Base-by-base conservation (phyloP, 2,113 vertebrate genomes). In the Pelobates fuscus region DNA sequence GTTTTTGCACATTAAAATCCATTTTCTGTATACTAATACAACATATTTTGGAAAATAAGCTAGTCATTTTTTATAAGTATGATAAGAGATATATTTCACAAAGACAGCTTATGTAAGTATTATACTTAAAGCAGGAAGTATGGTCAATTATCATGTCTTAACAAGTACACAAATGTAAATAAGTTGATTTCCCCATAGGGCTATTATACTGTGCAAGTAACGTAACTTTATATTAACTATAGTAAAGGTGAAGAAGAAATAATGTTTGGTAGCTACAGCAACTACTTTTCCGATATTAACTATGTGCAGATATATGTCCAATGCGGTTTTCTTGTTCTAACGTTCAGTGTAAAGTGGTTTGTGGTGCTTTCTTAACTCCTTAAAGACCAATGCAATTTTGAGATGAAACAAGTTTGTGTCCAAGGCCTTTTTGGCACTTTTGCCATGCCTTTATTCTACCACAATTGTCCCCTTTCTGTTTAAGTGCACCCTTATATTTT, bases 91-190 rank as follows among this genome's bases (percentile, higher is more conserved):
- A n/a, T n/a, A n/a, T n/a, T 18, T 24, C 41, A 18, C 60, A 61
- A 25, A 70, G 18, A 43, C 52, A 58, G 20, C 23, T n/a, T 58
- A 43, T 59, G 46, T 61, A 71, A 62, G 46, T 71, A 62, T 32
- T 60, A 46, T 20, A 55, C 27, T 32, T 68, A 55, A 15, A 55
- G 27, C 20, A 29, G 8, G 21, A 41, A 37, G 32, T 37, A 37
- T 37, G 32, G 10, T 37, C 32, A 37, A 37, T 26, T 60, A 12
- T 15, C 25, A 17, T 60, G 20, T 57, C 23, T 5, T 57, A 57
- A 57, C n/a, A 57, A 57, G 54, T 23, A 5, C 23, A 21, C 54
- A 21, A 60, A 49, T 25, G 23, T 60, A 60, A 60, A 8, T 24
- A 26, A 27, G 25, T 25, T 27, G 25, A 60, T 26, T 26, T 26